Evolutionary conservation across 1,140 invertebrate species (phyloP), one percentile per base, ranked within the genome.

Genomic region (Choristoneura fumiferana): DNA sequence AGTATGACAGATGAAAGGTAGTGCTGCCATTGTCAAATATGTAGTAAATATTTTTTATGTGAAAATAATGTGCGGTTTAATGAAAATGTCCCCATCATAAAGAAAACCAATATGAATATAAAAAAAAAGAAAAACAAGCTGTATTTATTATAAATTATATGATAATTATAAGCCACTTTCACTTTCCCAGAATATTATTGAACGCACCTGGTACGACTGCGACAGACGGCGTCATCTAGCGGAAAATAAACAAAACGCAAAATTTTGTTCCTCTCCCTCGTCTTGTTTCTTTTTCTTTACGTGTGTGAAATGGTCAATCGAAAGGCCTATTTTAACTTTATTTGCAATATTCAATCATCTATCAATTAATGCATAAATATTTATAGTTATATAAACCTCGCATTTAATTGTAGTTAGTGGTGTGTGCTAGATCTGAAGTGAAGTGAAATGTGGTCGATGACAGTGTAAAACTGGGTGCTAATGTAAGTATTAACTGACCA

Each of bases 381-480:
- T 61, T 68, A 71, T 67, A 67, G 63, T 63, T 57, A 69, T 68
- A 57, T 60, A 67, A 63, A 65, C 33, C 43, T 49, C 43, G 37
- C 39, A 40, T 60, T 67, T 58, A 54, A 68, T 61, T 64, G 74
- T 81, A 65, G 75, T 76, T 61, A 62, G 74, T 81, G 66, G 75
- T 76, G 80, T 81, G 54, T 58, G 74, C 60, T 78, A 67, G 56
- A 73, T 73, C 61, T 69, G 57, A 67, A 69, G 73, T 84, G 79
- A 84, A 85, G 73, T 84, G 79, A 84, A 85, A 83, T 87, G 84
- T 87, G 82, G 75, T 84, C 71, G 80, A 87, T 85, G 82, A 87
- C 81, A 84, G 76, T 76, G 81, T 84, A 63, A 84, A 83, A 86
- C 79, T 73, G 75, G 69, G 76, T 78, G 78, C 76, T 83, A 82